Evolutionary conservation across 2,888 invertebrate species (phyloP).

Genomic region (Andrena praecox): DNA sequence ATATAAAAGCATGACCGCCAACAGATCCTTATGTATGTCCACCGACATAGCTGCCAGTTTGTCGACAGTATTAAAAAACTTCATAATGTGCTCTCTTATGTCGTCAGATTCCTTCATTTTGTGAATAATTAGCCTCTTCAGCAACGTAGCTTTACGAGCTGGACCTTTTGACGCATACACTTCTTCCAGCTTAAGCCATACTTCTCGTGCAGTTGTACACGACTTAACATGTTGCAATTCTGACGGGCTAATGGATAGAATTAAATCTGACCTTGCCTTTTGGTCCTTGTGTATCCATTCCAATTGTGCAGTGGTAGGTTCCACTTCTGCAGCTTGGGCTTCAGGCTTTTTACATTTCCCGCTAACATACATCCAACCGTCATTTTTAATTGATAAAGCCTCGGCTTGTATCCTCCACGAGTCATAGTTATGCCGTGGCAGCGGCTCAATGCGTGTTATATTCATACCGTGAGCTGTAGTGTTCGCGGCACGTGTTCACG

Average conservation of each 20-base stretch:
- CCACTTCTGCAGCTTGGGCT: background rate
- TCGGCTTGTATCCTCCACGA: constrained; percentile 14
- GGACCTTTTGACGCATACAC: no score
- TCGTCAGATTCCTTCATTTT: no score
- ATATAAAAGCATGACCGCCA: no score
- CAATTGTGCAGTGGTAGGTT: background rate
- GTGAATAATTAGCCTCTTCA: no score
- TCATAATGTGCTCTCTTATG: no score
- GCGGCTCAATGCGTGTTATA: constrained; percentile 1
- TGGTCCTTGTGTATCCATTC: background rate
- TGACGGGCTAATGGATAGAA: background rate
- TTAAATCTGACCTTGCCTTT: constrained; percentile 17
- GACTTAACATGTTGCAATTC: background rate
- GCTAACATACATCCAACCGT: constrained; percentile 2
- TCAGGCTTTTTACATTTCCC: background rate
- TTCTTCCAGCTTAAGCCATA: no score
- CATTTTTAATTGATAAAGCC: constrained; percentile 16
- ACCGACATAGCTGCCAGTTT: no score
- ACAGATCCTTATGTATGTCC: no score
- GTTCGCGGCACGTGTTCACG: background rate
- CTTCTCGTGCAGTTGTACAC: no score
- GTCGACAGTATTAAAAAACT: no score
- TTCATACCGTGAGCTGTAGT: background rate
- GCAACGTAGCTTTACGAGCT: no score
- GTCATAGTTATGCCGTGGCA: constrained; percentile 9